Percentiles rank a stretch among this genome's conserved stretches.
Evolutionary conservation across 2,113 vertebrate species (phyloP).

Genomic region (Castor canadensis): DNA sequence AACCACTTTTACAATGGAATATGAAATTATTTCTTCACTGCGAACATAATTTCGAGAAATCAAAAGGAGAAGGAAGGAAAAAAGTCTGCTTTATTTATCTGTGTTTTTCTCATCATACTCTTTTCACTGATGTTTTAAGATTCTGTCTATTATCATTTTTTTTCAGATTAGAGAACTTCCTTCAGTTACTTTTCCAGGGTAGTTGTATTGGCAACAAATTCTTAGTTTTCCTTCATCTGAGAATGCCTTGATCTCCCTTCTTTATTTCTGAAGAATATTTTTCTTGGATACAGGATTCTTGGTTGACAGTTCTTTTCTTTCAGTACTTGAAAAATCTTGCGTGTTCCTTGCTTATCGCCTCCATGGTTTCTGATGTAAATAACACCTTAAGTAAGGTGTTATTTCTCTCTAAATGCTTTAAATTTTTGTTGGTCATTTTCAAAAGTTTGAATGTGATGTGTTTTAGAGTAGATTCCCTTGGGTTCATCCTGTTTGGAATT

Average conservation of each 20-base stretch:
- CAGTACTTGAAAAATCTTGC: neutral
- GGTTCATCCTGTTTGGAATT: neutral
- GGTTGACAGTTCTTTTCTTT: neutral
- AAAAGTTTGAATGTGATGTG: neutral
- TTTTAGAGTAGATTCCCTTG: neutral
- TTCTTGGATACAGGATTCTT: neutral
- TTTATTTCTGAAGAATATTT: conserved; percentile 20
- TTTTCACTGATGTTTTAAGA: conserved; percentile 2
- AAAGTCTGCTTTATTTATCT: neutral
- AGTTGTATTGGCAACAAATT: neutral
- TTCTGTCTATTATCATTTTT: conserved; percentile 49
- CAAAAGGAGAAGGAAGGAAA: neutral
- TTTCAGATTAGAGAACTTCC: conserved; percentile 33
- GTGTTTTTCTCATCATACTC: conserved; percentile 6
- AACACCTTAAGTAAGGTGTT: neutral
- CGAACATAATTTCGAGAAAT: conserved; percentile 15
- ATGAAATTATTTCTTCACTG: neutral
- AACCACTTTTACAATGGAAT: neutral
- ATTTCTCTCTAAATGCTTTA: conserved; percentile 10
- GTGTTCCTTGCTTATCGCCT: neutral
- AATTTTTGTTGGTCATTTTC: neutral
- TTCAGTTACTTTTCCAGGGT: conserved; percentile 24
- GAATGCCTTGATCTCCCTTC: neutral
- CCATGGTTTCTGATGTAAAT: conserved; percentile 23
- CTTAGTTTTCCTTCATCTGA: conserved; percentile 10